phyloP scores from a whole-genome alignment of 2,797 vertebrate genomes.

The Florisuga fusca region DNA sequence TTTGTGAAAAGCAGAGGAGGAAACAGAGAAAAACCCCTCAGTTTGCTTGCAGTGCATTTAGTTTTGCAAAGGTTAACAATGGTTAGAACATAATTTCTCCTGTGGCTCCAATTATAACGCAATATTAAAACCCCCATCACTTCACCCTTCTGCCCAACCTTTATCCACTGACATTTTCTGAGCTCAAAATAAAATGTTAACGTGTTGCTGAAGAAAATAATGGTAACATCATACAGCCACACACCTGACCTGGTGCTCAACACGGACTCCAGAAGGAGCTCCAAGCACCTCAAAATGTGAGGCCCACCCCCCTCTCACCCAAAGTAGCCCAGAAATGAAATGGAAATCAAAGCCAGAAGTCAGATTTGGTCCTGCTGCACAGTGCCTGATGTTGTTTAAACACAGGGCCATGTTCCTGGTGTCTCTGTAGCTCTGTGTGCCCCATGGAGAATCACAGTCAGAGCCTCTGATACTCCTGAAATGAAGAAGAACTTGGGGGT shows the following conservation, averaged over 20 bases:
- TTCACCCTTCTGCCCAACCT: background rate
- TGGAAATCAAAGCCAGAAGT: background rate
- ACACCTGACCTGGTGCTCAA: background rate
- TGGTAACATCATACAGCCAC: background rate
- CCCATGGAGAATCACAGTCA: background rate
- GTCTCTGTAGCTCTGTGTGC: accelerated
- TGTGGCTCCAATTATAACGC: background rate
- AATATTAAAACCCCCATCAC: background rate
- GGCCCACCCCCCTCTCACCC: background rate
- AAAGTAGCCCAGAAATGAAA: background rate
- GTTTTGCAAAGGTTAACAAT: constrained; percentile 18
- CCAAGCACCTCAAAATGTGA: background rate
- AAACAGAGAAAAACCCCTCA: background rate
- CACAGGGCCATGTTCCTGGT: background rate
- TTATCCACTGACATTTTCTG: constrained; percentile 31
- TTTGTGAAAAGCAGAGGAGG: background rate
- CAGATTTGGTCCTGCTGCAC: accelerated
- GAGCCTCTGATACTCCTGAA: background rate
- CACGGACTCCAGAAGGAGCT: background rate
- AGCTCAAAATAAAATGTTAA: background rate
- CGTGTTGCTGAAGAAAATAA: background rate
- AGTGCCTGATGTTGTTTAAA: accelerated
- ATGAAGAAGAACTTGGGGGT: background rate
- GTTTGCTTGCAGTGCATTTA: background rate
- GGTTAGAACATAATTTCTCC: background rate